Conservation (phyloP, 92 coral and sea anemone species). For the Bergia puertoricense region DNA sequence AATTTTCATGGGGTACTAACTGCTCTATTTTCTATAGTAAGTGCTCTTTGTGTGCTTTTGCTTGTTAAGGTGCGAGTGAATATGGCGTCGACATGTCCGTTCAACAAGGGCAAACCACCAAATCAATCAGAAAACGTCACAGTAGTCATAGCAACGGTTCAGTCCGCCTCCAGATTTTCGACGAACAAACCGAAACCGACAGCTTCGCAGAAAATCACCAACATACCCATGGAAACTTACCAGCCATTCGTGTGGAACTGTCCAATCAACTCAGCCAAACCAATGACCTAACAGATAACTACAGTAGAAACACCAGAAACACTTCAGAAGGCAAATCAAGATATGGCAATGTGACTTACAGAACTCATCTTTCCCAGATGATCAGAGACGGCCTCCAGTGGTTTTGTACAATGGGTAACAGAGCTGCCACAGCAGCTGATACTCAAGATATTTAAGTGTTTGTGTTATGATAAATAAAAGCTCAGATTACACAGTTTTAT, state of each 20-base stretch:
- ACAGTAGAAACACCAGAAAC: neutral
- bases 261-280: conserved; percentile 9
- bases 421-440: neutral
- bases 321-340: neutral
- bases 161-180: neutral
- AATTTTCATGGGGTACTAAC: too few species aligned
- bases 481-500: too few species aligned
- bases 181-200: neutral
- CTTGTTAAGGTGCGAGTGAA: neutral
- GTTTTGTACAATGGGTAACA: conserved; percentile 39
- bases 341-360: conserved; percentile 23
- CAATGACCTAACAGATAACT: neutral
- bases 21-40: neutral
- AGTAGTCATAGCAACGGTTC: neutral
- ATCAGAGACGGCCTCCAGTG: conserved; percentile 34
- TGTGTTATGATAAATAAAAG: neutral
- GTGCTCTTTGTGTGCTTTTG: neutral
- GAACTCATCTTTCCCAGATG: conserved; percentile 34
- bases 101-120: neutral
- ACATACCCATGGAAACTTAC: neutral
- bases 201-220: neutral
- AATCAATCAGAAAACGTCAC: neutral
- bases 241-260: neutral
- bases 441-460: neutral
- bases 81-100: neutral